A percentile compares a stretch with the other conserved stretches of the same genome.
Conservation (phyloP, 2,888 invertebrate genomes). For the Galeopsomyia nigrocyanea region DNA sequence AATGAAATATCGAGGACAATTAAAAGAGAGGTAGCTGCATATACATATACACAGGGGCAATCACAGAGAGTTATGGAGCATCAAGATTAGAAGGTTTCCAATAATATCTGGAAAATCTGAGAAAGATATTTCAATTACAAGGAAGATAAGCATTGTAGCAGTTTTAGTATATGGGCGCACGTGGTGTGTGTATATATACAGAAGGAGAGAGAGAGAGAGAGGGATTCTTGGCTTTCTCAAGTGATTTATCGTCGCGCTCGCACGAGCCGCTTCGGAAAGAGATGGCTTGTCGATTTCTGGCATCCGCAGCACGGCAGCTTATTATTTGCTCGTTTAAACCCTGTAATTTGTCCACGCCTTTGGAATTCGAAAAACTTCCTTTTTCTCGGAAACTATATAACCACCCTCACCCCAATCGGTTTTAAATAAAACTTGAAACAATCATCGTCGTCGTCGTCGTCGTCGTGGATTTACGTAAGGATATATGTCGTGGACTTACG, state of each 20-base stretch:
- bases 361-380: conserved; percentile 55
- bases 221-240: conserved; percentile 31
- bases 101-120: conserved; percentile 3
- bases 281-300: conserved; percentile 62
- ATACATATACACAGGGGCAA: too few species aligned
- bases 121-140: conserved; percentile 40
- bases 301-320: conserved; percentile 65
- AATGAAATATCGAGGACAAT: too few species aligned
- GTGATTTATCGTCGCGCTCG: conserved; percentile 63
- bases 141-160: conserved; percentile 3
- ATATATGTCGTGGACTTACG: neutral
- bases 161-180: too few species aligned
- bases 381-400: conserved; percentile 9
- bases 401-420: neutral
- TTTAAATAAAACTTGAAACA: neutral
- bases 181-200: too few species aligned
- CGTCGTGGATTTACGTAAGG: conserved; percentile 36
- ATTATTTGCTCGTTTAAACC: conserved; percentile 64
- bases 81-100: too few species aligned
- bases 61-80: too few species aligned
- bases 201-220: neutral
- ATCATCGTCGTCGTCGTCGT: neutral
- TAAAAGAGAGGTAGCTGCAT: too few species aligned
- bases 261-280: conserved; percentile 41
- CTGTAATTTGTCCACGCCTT: conserved; percentile 65